Percentiles rank a stretch among this genome's conserved stretches.
phyloP scores from a whole-genome alignment of 2,888 invertebrate genomes.

The Portevinia maculata region DNA sequence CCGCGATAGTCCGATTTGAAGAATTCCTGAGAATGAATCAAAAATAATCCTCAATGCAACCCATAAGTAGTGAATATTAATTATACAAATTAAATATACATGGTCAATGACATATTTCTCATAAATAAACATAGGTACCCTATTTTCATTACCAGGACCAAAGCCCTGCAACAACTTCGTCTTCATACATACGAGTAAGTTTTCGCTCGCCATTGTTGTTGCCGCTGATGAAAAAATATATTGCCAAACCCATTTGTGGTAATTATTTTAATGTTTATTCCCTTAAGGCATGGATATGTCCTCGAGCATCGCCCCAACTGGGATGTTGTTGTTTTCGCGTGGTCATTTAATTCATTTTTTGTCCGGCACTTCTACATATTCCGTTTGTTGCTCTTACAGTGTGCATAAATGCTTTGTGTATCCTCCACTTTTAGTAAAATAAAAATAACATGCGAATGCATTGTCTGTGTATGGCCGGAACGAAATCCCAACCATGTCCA shows the following conservation, averaged over 20 bases:
- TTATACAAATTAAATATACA: too few relatives aligned
- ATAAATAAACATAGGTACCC: too few relatives aligned
- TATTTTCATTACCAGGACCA: too few relatives aligned
- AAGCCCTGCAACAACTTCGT: conserved; percentile 24
- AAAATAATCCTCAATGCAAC: too few relatives aligned
- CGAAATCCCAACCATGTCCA: conserved; percentile 64
- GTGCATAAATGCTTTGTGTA: conserved; percentile 13
- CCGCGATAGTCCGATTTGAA: too few relatives aligned
- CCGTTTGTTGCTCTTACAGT: conserved; percentile 24
- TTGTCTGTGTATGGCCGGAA: conserved; percentile 21
- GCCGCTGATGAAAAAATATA: conserved; percentile 9
- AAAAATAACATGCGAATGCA: conserved; percentile 56
- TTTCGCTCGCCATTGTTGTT: not conserved
- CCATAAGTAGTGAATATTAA: too few relatives aligned
- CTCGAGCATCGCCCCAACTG: conserved; percentile 75
- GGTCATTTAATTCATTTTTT: conserved; percentile 64
- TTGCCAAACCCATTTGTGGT: conserved; percentile 81
- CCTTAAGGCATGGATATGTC: conserved; percentile 77
- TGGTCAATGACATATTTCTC: too few relatives aligned
- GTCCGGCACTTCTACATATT: conserved; percentile 14
- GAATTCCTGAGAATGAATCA: too few relatives aligned
- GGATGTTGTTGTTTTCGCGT: conserved; percentile 69
- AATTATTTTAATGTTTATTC: conserved; percentile 82
- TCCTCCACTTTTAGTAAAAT: conserved; percentile 26
- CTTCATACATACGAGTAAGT: conserved; percentile 5